phyloP scores from a whole-genome alignment of 2,888 invertebrate species.

The Apotomis turbidana region DNA sequence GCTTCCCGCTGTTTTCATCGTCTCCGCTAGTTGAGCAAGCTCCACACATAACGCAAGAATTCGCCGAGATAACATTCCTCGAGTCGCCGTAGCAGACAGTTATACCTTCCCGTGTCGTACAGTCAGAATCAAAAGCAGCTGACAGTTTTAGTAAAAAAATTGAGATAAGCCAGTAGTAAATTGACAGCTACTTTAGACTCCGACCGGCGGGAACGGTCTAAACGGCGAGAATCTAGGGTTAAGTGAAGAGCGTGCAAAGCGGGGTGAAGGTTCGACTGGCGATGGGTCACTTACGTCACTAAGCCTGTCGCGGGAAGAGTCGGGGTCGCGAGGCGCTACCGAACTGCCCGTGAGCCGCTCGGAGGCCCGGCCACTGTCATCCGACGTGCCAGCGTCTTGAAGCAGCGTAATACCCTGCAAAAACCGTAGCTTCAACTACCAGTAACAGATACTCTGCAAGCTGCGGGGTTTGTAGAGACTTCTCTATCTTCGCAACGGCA shows the following conservation, averaged over 20 bases:
- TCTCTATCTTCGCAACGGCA: neutral
- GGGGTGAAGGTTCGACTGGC: conserved; percentile 41
- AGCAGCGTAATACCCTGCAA: conserved; percentile 88
- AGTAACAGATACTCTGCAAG: conserved; percentile 14
- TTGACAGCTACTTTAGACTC: too few relatives aligned
- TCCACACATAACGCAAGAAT: conserved; percentile 17
- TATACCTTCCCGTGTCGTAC: neutral
- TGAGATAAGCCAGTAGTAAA: too few relatives aligned
- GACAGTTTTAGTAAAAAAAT: too few relatives aligned
- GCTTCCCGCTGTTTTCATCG: conserved; percentile 37
- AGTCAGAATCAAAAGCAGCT: too few relatives aligned
- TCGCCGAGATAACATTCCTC: neutral
- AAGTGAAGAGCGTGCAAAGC: conserved; percentile 25
- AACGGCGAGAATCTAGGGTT: conserved; percentile 5
- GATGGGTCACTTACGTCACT: conserved; percentile 89
- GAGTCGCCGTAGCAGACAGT: conserved; percentile 18
- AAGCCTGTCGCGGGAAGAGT: conserved; percentile 92
- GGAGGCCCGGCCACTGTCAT: conserved; percentile 92
- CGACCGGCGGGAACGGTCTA: neutral
- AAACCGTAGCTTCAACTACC: conserved; percentile 49
- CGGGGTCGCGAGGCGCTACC: conserved; percentile 89
- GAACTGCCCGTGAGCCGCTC: conserved; percentile 91
- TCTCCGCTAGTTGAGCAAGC: conserved; percentile 34
- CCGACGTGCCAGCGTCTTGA: conserved; percentile 92
- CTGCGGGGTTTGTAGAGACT: neutral